phyloP scores from a whole-genome alignment of 2,888 invertebrate genomes.

The Eucera pruinosa region DNA sequence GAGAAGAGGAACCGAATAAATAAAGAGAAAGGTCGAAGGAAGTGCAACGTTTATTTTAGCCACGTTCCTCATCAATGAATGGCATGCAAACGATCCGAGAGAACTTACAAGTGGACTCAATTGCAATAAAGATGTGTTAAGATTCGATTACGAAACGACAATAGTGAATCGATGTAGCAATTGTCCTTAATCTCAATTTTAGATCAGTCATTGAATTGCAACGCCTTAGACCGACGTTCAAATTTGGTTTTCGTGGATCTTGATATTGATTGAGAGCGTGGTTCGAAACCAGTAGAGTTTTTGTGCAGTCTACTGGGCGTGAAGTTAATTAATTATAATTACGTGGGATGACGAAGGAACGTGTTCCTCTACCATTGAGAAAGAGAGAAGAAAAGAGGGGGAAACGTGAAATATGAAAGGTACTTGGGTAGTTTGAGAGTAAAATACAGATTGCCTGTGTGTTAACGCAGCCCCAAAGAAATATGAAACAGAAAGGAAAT shows the following conservation, averaged over 20 bases:
- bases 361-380: too few relatives aligned
- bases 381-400: too few relatives aligned
- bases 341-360: too few relatives aligned
- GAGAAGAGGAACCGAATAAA: background rate
- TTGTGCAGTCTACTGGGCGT: too few relatives aligned
- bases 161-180: slow-evolving; percentile 54
- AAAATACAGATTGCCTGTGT: too few relatives aligned
- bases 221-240: slow-evolving; percentile 25
- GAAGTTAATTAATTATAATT: too few relatives aligned
- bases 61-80: slow-evolving; percentile 1
- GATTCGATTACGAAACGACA: slow-evolving; percentile 50
- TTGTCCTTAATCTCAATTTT: slow-evolving; percentile 67
- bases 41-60: background rate
- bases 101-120: slow-evolving; percentile 58
- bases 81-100: slow-evolving; percentile 44
- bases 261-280: background rate
- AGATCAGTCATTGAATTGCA: slow-evolving; percentile 65
- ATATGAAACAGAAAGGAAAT: too few relatives aligned
- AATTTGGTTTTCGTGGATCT: slow-evolving; percentile 8
- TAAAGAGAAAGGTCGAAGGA: background rate
- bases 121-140: slow-evolving; percentile 60
- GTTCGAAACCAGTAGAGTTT: background rate
- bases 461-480: too few relatives aligned
- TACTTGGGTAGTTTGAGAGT: too few relatives aligned
- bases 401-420: too few relatives aligned